phyloP scores from a whole-genome alignment of 2,888 invertebrate species.

The Neocrepidodera transversa region DNA sequence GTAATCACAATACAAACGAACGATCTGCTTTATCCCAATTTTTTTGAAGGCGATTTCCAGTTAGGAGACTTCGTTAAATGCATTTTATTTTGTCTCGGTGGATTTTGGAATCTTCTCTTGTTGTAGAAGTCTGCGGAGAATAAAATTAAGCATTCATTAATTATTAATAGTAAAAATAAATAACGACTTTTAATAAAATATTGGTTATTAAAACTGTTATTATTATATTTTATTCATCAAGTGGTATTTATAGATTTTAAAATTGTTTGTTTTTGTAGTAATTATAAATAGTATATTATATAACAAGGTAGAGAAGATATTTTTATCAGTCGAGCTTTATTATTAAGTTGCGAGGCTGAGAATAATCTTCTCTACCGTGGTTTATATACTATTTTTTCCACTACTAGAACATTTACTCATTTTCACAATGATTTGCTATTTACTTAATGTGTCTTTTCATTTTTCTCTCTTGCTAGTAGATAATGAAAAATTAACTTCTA shows the following conservation, averaged over 20 bases:
- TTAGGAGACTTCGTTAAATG: slow-evolving; percentile 3
- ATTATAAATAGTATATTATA: background rate
- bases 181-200: background rate
- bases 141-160: background rate
- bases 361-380: too few relatives aligned
- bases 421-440: too few relatives aligned
- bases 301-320: too few relatives aligned
- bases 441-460: too few relatives aligned
- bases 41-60: slow-evolving; percentile 22
- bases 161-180: background rate
- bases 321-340: too few relatives aligned
- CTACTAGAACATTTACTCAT: too few relatives aligned
- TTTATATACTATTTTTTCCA: too few relatives aligned
- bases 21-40: slow-evolving; percentile 11
- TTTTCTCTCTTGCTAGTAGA: too few relatives aligned
- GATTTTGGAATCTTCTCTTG: slow-evolving; percentile 7
- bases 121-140: slow-evolving; percentile 11
- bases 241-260: background rate
- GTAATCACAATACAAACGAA: background rate
- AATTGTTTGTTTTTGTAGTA: background rate
- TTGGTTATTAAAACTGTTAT: background rate
- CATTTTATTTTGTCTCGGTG: background rate
- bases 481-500: too few relatives aligned
- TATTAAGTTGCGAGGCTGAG: too few relatives aligned
- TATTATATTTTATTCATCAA: background rate